These are phyloP conservation scores for Phylloscopus trochilus DNA, from an alignment of 2,113 vertebrate species.

Conservation along the genomic window DNA sequence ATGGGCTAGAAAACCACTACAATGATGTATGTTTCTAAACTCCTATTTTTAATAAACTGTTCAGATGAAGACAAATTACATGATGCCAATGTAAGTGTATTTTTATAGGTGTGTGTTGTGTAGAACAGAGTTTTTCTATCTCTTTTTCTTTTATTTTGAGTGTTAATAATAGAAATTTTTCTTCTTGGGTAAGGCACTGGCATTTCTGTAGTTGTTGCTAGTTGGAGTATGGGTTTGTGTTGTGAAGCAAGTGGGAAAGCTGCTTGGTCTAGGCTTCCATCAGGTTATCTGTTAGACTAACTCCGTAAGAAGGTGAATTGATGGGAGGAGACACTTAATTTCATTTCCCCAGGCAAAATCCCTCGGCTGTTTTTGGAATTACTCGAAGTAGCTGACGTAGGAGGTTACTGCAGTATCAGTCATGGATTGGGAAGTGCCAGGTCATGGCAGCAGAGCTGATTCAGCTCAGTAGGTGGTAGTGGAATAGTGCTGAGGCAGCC, in stretches of 20 bases:
- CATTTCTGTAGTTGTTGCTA: neutral
- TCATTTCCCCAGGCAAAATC: neutral
- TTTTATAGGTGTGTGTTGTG: neutral
- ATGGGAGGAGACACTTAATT: neutral
- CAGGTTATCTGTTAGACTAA: neutral
- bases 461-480: neutral
- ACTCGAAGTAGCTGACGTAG: neutral
- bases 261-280: neutral
- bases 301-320: neutral
- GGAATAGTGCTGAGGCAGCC: neutral
- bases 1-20: neutral
- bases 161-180: neutral
- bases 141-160: neutral
- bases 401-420: neutral
- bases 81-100: fast-evolving
- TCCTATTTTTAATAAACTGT: neutral
- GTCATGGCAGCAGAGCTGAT: neutral
- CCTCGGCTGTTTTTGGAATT: neutral
- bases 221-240: neutral
- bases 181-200: neutral
- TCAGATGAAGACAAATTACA: neutral
- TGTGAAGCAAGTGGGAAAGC: neutral
- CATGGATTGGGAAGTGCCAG: neutral
- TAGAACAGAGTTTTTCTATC: neutral
- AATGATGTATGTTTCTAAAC: neutral